Evolutionary conservation across 2,797 vertebrate species (phyloP).

Genomic region (Peromyscus aztecus): DNA sequence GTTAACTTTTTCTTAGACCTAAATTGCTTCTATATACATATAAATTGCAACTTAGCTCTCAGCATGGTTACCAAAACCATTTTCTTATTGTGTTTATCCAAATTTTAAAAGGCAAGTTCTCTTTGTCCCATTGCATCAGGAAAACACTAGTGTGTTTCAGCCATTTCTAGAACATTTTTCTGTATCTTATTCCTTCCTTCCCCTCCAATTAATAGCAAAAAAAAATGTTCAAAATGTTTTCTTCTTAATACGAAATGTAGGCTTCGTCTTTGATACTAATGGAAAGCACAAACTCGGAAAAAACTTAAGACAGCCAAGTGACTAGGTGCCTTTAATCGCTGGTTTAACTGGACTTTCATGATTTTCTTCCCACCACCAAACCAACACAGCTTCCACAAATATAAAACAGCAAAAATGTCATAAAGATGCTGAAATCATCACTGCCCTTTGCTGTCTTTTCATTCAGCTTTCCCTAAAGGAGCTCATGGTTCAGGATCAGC

Average conservation of each 20-base stretch:
- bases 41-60: background rate
- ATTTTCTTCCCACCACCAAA: background rate
- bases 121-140: background rate
- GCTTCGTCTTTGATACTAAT: background rate
- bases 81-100: background rate
- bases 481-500: background rate
- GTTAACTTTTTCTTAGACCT: constrained; percentile 22
- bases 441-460: background rate
- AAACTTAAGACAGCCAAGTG: background rate
- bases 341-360: background rate
- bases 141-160: background rate
- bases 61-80: constrained; percentile 29
- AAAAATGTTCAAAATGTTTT: background rate
- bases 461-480: background rate
- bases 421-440: background rate
- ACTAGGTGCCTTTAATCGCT: background rate
- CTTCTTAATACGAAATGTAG: background rate
- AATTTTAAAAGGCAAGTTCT: constrained; percentile 7
- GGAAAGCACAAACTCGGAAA: background rate
- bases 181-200: background rate
- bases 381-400: background rate
- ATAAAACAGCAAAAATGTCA: background rate
- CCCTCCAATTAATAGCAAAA: background rate
- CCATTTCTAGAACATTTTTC: background rate
- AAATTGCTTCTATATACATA: background rate